Base-by-base conservation (phyloP, 2,888 invertebrate species). In the Isotomurus palustris region DNA sequence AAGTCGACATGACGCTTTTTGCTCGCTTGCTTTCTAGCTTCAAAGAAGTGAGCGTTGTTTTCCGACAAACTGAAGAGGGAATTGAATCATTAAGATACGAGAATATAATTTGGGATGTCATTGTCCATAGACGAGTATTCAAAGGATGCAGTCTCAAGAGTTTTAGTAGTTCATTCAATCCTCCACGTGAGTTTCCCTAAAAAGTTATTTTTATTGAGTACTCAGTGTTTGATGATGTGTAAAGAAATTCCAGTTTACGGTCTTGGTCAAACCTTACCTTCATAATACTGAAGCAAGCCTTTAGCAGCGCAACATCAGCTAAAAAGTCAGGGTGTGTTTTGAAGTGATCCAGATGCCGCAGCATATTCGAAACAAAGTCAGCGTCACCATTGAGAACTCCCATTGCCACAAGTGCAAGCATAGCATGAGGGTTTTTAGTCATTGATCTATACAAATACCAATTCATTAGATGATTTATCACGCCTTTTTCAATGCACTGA, bases 331-430 rank as follows among this genome's bases (percentile, higher is more conserved):
- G 19, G 1, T 48, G 50, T 32, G 49, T 44, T 19, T 49, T 53
- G 17, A 29, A 54, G 19, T 49, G 14, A n/a, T n/a, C 40, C 0
- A 67, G 48, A 35, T 57, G 58, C 21, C 56, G 49, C 19, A 65
- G 36, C 3, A 59, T 57, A 10, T 49, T 58, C 14, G 28, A 38
- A n/a, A 61, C 49, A 3, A 65, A 56, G 1, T 58, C 28, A 1
- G 51, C 32, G 24, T 65, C 64, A 10, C 12, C 47, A n/a, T 60
- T 54, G 12, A 49, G 12, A 6, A 67, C 54, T 12, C 58, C 60
- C 22, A 67, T 62, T 3, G 63, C 56, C 25, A 61, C 58, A 21
- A 67, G 50, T 0, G 61, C 61, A 2, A 63, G 28, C 21, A 65
- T 56, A 14, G 56, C 64, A 22, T 65, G 57, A 2, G 64, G 61